Base-by-base conservation (phyloP, 2,888 invertebrate genomes). In the Altica lythri region DNA sequence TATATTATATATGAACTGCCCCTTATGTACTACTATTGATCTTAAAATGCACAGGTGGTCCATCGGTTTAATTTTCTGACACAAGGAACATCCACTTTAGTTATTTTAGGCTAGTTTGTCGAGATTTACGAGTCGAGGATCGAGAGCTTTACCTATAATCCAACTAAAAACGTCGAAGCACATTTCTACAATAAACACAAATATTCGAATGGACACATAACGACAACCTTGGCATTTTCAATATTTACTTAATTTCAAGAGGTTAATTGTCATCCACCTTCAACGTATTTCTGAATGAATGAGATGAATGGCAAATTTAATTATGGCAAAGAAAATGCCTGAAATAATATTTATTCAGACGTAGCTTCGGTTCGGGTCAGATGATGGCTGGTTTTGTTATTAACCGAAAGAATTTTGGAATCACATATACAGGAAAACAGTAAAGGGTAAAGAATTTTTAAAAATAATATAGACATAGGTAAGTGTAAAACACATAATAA, bases 311-410 rank as follows among this genome's bases (percentile, higher is more conserved):
- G 62, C 60, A 57, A 59, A 61, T 67, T 68, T 67, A 68, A 68
- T 68, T 68, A 68, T 57, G 62, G 64, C 58, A 57, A 62, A 66
- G 65, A 66, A 65, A 68, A 63, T 13, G 69, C 68, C 69, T 69
- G 68, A 69, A 68, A 69, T 68, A 69, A 69, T 68, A 69, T 69
- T 69, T 69, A 57, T 65, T 65, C 67, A 68, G 69, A 62, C 65
- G 57, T 53, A 30, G 30, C 2, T 12, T n/a, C n/a, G 27, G 42
- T 18, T 22, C 18, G 32, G 10, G 13, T 6, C 12, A 35, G 12
- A 27, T 18, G 22, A 40, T 46, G 53, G 48, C 48, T 46, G 55
- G 48, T 53, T 52, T 55, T 27, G 18, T 27, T 42, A 27, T 42
- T 42, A n/a, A n/a, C n/a, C n/a, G n/a, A n/a, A n/a, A n/a, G n/a